Percentiles rank a stretch among this genome's conserved stretches.
Conservation (phyloP, 2,797 vertebrate species). For the Girardinus metallicus region DNA sequence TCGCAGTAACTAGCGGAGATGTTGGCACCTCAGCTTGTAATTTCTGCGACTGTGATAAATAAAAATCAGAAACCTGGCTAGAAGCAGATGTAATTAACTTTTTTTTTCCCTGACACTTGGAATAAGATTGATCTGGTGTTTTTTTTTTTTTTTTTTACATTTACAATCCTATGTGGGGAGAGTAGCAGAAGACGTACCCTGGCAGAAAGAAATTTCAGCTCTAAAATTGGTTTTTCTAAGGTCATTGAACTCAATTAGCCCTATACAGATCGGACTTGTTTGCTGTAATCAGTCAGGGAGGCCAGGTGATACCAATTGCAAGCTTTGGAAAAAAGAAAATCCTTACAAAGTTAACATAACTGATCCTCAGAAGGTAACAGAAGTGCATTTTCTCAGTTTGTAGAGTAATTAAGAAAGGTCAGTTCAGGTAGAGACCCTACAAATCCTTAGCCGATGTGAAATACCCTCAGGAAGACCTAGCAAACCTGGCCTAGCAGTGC, state of each 20-base stretch:
- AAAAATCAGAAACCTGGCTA: background rate
- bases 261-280: background rate
- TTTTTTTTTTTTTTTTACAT: background rate
- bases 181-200: background rate
- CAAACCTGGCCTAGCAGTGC: background rate
- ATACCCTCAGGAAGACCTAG: background rate
- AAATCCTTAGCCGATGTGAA: background rate
- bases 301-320: background rate
- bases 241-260: conserved; percentile 4
- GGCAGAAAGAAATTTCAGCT: conserved; percentile 8
- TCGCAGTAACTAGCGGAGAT: background rate
- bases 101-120: background rate
- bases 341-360: background rate
- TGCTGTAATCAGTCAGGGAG: background rate
- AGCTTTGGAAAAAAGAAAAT: background rate
- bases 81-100: conserved; percentile 1
- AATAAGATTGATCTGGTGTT: background rate
- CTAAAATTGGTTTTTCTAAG: background rate
- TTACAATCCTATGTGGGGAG: background rate
- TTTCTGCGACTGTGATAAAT: background rate
- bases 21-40: background rate
- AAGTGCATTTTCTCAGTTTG: background rate
- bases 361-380: background rate
- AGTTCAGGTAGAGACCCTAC: background rate
- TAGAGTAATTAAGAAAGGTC: conserved; percentile 6